phyloP scores from a whole-genome alignment of 2,113 vertebrate genomes.

The Andinoacara biseriatus region DNA sequence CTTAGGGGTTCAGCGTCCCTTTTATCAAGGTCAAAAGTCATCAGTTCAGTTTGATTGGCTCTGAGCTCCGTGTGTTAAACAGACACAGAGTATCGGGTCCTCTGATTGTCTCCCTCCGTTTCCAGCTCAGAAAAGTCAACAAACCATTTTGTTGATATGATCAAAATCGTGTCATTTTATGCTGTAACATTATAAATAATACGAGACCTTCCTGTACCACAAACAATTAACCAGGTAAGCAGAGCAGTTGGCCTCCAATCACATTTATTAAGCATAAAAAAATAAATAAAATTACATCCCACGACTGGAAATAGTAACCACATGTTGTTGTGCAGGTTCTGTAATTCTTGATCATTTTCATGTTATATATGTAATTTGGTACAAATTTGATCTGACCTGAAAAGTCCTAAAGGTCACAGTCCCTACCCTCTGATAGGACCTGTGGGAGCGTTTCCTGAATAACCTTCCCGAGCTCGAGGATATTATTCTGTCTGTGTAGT shows the following conservation, averaged over 20 bases:
- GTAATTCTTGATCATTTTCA: neutral
- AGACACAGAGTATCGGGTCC: slow-evolving; percentile 53
- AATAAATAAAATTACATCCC: neutral
- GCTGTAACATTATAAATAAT: neutral
- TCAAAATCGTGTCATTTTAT: neutral
- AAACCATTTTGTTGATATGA: slow-evolving; percentile 10
- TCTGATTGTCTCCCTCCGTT: slow-evolving; percentile 28
- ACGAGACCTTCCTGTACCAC: neutral
- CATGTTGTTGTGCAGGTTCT: neutral
- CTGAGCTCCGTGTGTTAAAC: slow-evolving; percentile 36
- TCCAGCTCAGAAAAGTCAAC: slow-evolving; percentile 36
- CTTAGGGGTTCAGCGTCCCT: slow-evolving; percentile 71
- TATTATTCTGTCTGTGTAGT: neutral
- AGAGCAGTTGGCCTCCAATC: neutral
- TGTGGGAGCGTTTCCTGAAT: neutral
- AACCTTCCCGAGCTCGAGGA: neutral
- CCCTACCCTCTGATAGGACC: neutral
- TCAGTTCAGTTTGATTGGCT: slow-evolving; percentile 71
- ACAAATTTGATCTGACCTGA: neutral
- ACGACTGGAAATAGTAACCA: neutral
- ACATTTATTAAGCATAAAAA: neutral
- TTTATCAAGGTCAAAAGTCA: slow-evolving; percentile 83
- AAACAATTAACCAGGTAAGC: neutral
- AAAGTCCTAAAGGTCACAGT: neutral
- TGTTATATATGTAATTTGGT: neutral